Percentiles rank a stretch among this genome's conserved stretches.
Evolutionary conservation across 2,113 vertebrate genomes (phyloP).

Genomic region (Burhinus oedicnemus): DNA sequence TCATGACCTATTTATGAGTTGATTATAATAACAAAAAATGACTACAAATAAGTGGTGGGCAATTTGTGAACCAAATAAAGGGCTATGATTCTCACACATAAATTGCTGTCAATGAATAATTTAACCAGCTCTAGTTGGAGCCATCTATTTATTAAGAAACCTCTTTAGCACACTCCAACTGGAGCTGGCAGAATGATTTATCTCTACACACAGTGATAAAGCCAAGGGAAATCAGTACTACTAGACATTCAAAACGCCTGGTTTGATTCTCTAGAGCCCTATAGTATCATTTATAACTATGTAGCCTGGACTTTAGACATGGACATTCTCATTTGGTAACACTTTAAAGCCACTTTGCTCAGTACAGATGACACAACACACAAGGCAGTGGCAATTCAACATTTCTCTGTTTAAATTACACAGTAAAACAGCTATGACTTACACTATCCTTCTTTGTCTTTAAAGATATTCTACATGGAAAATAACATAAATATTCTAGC

Average conservation of each 20-base stretch:
- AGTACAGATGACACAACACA: neutral
- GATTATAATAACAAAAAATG: conserved; percentile 15
- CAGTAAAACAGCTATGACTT: neutral
- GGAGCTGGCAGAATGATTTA: neutral
- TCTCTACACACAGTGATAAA: neutral
- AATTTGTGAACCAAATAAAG: conserved; percentile 44
- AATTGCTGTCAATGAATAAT: conserved; percentile 36
- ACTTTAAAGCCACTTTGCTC: neutral
- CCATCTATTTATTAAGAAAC: neutral
- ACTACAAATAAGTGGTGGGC: neutral
- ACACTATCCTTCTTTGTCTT: neutral
- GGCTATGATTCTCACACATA: neutral
- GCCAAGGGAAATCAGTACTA: conserved; percentile 17
- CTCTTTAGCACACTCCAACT: neutral
- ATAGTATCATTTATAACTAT: neutral
- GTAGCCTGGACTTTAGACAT: neutral
- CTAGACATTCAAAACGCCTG: neutral
- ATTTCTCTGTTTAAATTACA: neutral
- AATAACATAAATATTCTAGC: neutral
- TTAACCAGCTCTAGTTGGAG: conserved; percentile 1
- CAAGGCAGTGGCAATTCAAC: neutral
- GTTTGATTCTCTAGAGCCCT: neutral
- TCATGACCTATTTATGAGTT: neutral
- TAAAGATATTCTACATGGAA: neutral
- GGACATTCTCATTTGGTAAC: neutral